Evolutionary conservation across 2,888 invertebrate genomes (phyloP), one percentile per base, ranked within the genome.

Genomic region (Luperina nickerlii): DNA sequence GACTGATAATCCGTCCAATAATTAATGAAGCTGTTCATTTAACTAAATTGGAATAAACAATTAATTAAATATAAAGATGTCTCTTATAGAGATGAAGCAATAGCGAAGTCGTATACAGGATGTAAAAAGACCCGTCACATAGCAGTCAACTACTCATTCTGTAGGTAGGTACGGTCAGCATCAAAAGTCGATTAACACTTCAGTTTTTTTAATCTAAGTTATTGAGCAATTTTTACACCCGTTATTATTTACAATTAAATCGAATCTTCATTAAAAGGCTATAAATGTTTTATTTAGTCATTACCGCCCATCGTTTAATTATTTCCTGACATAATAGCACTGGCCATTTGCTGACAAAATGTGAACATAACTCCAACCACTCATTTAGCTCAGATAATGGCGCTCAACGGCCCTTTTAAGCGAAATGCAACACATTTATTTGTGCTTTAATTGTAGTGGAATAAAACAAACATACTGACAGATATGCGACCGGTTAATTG

Each of bases 401-500:
- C 45, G 51, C 84, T 77, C 77, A 70, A 60, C 71, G 69, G 78
- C 15, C 71, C 66, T 87, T 85, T 87, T 69, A 79, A 77, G 62
- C 67, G 76, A 69, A 79, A 74, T 74, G 68, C n/a, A 60, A 60
- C 63, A 63, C 76, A 79, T 81, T 81, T 79, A 85, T 86, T 87
- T 75, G 73, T 83, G 70, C 74, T 87, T 72, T 79, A 76, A 81
- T 42, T 76, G 78, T 81, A 82, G 71, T 70, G 68, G 67, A 69
- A 74, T 81, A 84, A 82, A 84, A 77, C 76, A 85, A 84, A 77
- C 54, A 81, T 45, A 78, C 73, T 65, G 78, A 74, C 71, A 82
- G 74, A 32, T 65, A 85, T 85, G 57, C 51, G 76, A 78, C 27
- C 45, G 66, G 79, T 81, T 89, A 88, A 88, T 88, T 88, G 88